These are phyloP conservation scores for Ranitomeya imitator DNA, from an alignment of 2,113 vertebrate genomes.

Conservation along the genomic window DNA sequence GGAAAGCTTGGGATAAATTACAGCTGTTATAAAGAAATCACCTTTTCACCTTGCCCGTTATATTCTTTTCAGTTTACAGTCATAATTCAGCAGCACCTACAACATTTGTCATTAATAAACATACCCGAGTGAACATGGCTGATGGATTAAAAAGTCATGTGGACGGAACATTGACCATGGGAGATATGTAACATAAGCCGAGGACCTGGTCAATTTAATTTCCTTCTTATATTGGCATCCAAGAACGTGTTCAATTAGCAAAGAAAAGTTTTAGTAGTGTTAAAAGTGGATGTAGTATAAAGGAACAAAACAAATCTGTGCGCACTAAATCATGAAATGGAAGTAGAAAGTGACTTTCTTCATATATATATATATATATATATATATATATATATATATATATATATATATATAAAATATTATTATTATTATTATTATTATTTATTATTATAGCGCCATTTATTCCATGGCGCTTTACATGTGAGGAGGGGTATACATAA, in stretches of 20 bases:
- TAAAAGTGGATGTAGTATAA: not conserved
- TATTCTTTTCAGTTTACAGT: slow-evolving; percentile 72
- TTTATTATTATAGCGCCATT: too few species aligned
- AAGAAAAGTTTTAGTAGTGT: not conserved
- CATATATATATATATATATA: too few species aligned
- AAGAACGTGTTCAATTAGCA: not conserved
- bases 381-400: too few species aligned
- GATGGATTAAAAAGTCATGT: slow-evolving; percentile 67
- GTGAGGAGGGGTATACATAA: too few species aligned
- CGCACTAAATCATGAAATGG: too few species aligned
- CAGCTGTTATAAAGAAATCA: slow-evolving; percentile 75
- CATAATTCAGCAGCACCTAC: slow-evolving; percentile 68
- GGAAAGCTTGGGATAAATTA: slow-evolving; percentile 77
- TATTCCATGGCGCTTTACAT: too few species aligned
- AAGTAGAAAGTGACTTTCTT: too few species aligned
- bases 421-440: too few species aligned
- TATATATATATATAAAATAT: too few species aligned
- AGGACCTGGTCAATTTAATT: not conserved
- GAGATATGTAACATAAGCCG: not conserved
- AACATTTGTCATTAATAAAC: slow-evolving; percentile 74
- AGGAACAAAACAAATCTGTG: not conserved
- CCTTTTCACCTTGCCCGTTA: slow-evolving; percentile 71
- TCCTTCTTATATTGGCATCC: not conserved
- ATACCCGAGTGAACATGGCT: slow-evolving; percentile 65
- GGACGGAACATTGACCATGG: slow-evolving; percentile 59